Percentiles rank a stretch among this genome's conserved stretches.
Evolutionary conservation across 2,797 vertebrate species (phyloP).

Genomic region (Manis javanica): DNA sequence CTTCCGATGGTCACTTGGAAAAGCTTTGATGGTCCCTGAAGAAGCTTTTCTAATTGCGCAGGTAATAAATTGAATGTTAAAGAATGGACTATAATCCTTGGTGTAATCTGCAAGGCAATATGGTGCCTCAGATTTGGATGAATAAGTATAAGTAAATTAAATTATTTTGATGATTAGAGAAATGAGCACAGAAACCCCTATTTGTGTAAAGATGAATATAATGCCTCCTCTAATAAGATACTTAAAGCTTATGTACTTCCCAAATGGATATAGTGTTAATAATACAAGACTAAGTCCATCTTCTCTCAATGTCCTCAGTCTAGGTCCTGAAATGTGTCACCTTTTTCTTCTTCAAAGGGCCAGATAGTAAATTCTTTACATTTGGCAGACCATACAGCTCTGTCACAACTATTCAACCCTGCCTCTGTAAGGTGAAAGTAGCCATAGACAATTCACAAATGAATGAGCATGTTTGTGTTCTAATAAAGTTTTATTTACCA

Average conservation of each 20-base stretch:
- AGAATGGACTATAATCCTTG: background rate
- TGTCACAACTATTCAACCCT: background rate
- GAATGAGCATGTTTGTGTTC: background rate
- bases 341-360: background rate
- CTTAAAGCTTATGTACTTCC: background rate
- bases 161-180: background rate
- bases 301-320: background rate
- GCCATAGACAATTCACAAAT: background rate
- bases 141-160: background rate
- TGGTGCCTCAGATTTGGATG: background rate
- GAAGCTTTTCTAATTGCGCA: background rate
- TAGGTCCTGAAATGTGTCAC: background rate
- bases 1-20: background rate
- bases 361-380: background rate
- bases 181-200: background rate
- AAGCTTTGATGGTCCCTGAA: background rate
- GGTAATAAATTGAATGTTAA: background rate
- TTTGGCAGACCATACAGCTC: background rate
- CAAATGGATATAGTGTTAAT: background rate
- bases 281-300: background rate
- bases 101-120: background rate
- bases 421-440: background rate
- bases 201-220: background rate
- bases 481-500: constrained; percentile 43
- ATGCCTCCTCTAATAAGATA: background rate